A percentile compares a stretch with the other conserved stretches of the same genome.
phyloP scores from a whole-genome alignment of 2,797 vertebrate species.

The Argentina silus region DNA sequence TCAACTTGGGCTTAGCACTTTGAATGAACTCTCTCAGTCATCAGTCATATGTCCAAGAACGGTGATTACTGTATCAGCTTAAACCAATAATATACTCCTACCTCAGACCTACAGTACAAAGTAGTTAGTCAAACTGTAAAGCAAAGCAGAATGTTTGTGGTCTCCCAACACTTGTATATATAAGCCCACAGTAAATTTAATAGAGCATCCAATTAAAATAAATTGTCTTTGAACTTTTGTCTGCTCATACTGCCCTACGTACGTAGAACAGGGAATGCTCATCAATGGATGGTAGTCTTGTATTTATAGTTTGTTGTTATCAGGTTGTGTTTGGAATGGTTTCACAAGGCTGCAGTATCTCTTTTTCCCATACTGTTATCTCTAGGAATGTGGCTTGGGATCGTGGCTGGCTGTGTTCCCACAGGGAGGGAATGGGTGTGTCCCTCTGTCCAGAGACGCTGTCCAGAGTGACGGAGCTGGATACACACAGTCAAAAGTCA shows the following conservation, averaged over 20 bases:
- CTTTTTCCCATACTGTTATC: not conserved
- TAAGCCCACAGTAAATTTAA: not conserved
- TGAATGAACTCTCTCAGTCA: slow-evolving; percentile 3
- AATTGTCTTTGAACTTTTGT: not conserved
- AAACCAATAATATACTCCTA: not conserved
- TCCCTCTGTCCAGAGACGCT: not conserved
- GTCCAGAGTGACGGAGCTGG: not conserved
- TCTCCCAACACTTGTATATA: not conserved
- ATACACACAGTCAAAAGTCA: not conserved
- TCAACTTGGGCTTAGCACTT: slow-evolving; percentile 20
- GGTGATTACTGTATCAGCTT: slow-evolving; percentile 30
- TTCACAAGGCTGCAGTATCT: not conserved
- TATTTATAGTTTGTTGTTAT: slow-evolving; percentile 1
- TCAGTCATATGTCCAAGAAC: slow-evolving; percentile 34
- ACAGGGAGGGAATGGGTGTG: not conserved
- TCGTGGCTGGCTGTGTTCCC: not conserved
- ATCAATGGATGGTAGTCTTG: not conserved
- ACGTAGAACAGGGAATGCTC: not conserved
- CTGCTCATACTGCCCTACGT: not conserved
- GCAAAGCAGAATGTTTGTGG: not conserved
- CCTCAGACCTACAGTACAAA: not conserved
- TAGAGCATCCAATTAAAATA: not conserved
- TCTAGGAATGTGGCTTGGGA: slow-evolving; percentile 3
- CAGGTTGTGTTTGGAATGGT: not conserved
- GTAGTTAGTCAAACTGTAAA: not conserved